These are phyloP conservation scores for Magallana gigas DNA, from an alignment of 1,140 invertebrate species.

Conservation along the genomic window DNA sequence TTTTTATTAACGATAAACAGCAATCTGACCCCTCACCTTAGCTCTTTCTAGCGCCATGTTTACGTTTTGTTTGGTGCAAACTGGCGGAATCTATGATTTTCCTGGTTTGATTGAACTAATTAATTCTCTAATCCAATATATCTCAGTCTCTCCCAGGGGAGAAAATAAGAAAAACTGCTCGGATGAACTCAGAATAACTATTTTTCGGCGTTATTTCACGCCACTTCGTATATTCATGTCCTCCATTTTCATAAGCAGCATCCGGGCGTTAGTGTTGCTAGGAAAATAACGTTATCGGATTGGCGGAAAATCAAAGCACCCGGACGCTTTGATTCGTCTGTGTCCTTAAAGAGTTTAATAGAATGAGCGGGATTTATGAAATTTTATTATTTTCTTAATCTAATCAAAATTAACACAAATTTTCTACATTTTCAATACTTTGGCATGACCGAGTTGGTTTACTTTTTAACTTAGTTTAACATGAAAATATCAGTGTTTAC, in stretches of 20 bases:
- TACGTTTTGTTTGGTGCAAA: conserved; percentile 14
- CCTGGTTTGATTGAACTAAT: background rate
- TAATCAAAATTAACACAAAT: too few species aligned
- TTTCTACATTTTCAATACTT: too few species aligned
- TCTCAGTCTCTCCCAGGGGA: background rate
- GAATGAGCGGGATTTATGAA: too few species aligned
- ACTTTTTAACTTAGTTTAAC: too few species aligned
- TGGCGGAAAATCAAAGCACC: conserved; percentile 41
- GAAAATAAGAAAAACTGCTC: background rate
- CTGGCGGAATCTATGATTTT: background rate
- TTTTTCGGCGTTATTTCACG: background rate
- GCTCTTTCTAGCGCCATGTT: conserved; percentile 74
- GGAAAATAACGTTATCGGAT: conserved; percentile 61
- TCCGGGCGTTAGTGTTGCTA: conserved; percentile 73
- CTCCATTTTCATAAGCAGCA: conserved; percentile 70
- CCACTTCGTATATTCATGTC: conserved; percentile 41
- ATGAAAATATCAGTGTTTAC: too few species aligned
- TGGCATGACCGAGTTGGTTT: too few species aligned
- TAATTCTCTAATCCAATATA: background rate
- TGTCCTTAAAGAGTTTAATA: background rate
- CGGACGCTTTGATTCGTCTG: conserved; percentile 29
- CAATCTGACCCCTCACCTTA: conserved; percentile 63
- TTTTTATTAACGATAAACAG: background rate
- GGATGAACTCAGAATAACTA: background rate
- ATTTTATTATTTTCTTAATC: too few species aligned